These are phyloP conservation scores for Sphenopsis melanotis DNA, from an alignment of 2,797 vertebrate species.

Conservation along the genomic window DNA sequence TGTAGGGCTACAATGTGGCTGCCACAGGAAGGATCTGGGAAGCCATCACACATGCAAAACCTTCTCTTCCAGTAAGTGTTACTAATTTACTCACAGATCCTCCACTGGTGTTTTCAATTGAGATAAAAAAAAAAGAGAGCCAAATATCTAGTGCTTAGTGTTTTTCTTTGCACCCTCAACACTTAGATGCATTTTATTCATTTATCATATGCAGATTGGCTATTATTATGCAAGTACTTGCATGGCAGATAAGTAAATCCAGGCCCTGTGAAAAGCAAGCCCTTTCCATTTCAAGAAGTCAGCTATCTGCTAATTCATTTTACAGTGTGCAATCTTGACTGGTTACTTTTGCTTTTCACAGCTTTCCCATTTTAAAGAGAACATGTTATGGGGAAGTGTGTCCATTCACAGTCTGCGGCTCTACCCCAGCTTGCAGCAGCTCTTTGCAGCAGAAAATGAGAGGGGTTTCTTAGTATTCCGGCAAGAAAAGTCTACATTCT, in stretches of 20 bases:
- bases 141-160: not conserved
- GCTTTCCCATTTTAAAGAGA: not conserved
- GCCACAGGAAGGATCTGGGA: not conserved
- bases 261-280: not conserved
- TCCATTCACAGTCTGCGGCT: not conserved
- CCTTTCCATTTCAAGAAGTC: constrained; percentile 19
- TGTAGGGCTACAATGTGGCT: not conserved
- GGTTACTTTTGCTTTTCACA: not conserved
- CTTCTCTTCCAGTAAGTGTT: not conserved
- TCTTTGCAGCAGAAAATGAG: not conserved
- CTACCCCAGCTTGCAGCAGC: not conserved
- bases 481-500: not conserved
- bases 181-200: constrained; percentile 4
- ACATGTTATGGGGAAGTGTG: not conserved
- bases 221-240: constrained; percentile 16
- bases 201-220: not conserved
- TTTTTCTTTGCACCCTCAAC: not conserved
- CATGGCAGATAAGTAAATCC: not conserved
- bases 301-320: constrained; percentile 14
- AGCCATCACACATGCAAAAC: not conserved
- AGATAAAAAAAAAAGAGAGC: not conserved
- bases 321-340: not conserved
- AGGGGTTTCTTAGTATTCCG: not conserved
- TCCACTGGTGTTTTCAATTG: not conserved
- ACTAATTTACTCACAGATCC: not conserved